These are phyloP conservation scores for Toxotes lorentzi DNA, from an alignment of 2,797 vertebrate genomes.

Conservation along the genomic window DNA sequence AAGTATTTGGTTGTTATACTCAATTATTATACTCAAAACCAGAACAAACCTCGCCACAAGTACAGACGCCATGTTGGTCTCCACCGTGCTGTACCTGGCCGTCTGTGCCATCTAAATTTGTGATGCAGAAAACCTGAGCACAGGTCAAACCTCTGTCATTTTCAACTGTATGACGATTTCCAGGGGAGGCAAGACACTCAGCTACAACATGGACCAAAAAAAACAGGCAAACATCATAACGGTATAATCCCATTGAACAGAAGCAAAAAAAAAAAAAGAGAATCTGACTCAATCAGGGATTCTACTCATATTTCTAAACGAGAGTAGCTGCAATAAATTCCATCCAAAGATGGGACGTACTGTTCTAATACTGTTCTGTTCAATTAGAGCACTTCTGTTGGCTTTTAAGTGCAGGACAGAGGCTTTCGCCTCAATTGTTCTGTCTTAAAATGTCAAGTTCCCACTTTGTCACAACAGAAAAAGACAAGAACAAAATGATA, in stretches of 20 bases:
- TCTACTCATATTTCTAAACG: not conserved
- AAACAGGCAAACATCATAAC: too few species aligned
- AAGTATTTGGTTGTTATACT: too few species aligned
- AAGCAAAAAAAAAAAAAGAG: not conserved
- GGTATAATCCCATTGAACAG: too few species aligned
- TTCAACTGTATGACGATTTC: not conserved
- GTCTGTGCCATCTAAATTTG: not conserved
- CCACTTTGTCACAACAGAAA: conserved; percentile 26
- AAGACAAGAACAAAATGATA: not conserved
- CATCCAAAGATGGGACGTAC: not conserved
- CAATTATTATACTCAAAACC: not conserved
- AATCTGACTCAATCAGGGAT: not conserved
- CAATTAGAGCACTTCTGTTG: not conserved
- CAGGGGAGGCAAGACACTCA: not conserved
- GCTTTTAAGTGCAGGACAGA: conserved; percentile 27
- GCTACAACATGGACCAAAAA: not conserved
- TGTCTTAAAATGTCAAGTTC: conserved; percentile 59
- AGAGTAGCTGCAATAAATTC: not conserved
- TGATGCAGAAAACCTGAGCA: not conserved
- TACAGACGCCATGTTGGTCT: not conserved
- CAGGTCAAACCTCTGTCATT: not conserved
- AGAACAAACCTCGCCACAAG: not conserved
- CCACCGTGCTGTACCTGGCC: not conserved
- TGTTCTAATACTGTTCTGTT: not conserved
- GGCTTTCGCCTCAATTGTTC: conserved; percentile 19